Conservation (phyloP, 2,888 invertebrate genomes). For the Syrista parreyssii region DNA sequence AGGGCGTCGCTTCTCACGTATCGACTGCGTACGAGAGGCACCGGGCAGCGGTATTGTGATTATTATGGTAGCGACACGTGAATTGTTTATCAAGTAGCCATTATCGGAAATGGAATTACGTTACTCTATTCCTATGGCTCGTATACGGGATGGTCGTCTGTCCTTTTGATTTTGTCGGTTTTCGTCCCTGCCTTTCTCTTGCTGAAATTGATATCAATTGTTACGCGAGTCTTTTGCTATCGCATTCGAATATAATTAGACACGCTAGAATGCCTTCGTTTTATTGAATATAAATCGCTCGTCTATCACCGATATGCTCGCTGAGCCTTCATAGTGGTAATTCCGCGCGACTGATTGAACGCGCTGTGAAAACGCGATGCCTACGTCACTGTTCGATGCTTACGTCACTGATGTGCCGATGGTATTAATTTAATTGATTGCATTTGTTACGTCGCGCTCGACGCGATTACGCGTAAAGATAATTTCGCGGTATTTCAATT, state of each 20-base stretch:
- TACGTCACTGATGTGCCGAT: not conserved
- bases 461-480: not conserved
- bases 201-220: not conserved
- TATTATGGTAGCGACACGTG: not conserved
- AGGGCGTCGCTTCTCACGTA: not conserved
- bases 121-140: not conserved
- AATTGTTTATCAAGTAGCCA: not conserved
- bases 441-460: not conserved
- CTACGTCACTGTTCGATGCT: not conserved
- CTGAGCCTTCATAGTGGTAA: not conserved
- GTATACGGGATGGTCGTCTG: not conserved
- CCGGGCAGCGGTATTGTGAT: not conserved
- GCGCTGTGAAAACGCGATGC: not conserved
- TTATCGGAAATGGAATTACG: not conserved
- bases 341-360: not conserved
- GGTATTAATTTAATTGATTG: not conserved
- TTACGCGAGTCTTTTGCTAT: not conserved
- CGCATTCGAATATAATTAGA: not conserved
- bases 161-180: not conserved
- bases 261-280: not conserved
- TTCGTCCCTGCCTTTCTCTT: not conserved
- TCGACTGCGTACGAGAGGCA: not conserved
- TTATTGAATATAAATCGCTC: not conserved
- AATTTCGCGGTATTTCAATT: not conserved
- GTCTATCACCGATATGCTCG: not conserved